These are phyloP conservation scores for Cebidichthys violaceus DNA, from an alignment of 2,113 vertebrate genomes.

Conservation along the genomic window DNA sequence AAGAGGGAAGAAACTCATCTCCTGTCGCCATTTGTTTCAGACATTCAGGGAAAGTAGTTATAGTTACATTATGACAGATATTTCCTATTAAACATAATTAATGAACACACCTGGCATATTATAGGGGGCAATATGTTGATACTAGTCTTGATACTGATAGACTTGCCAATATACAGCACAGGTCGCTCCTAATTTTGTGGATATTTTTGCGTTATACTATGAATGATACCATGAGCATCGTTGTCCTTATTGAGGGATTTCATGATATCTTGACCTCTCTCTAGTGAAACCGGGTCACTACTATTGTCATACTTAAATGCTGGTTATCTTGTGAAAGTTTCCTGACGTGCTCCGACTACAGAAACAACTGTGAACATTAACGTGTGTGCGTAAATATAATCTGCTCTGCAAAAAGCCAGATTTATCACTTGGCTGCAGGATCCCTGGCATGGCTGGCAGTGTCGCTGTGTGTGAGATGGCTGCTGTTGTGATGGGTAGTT, in stretches of 20 bases:
- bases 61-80: neutral
- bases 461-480: conserved; percentile 68
- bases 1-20: neutral
- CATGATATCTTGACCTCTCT: neutral
- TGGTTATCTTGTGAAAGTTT: conserved; percentile 65
- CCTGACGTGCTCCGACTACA: conserved; percentile 60
- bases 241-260: conserved; percentile 15
- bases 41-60: neutral
- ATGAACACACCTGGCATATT: neutral
- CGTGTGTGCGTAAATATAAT: conserved; percentile 67
- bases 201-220: neutral
- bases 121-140: neutral
- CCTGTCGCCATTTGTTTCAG: neutral
- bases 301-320: conserved; percentile 50
- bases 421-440: conserved; percentile 76
- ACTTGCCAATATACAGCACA: neutral
- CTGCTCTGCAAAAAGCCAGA: conserved; percentile 74
- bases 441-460: conserved; percentile 58
- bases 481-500: conserved; percentile 76
- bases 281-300: conserved; percentile 49
- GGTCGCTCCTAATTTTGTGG: conserved; percentile 14
- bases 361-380: conserved; percentile 64
- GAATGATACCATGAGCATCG: neutral
- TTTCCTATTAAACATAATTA: neutral
- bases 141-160: neutral